Base-by-base conservation (phyloP, 2,797 vertebrate species). In the Ptychobarbus kaznakovi region DNA sequence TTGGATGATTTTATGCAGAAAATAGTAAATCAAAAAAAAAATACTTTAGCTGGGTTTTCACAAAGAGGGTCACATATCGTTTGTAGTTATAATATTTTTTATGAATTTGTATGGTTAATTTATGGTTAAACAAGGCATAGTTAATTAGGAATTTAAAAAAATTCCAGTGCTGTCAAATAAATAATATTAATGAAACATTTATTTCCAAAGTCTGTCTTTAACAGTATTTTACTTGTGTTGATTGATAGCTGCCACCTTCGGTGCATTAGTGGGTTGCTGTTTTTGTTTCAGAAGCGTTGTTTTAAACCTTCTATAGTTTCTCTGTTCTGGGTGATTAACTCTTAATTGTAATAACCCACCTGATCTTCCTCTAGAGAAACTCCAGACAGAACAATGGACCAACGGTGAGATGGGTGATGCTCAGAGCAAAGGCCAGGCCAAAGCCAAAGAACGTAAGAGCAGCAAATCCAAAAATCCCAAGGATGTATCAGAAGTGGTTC, bases 331-430 rank as follows among this genome's bases (percentile, higher is more conserved):
- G 15, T 63, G 42, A 79, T 89, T 79, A 83, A 53, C 20, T 9
- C 83, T 66, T 86, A 85, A 85, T 85, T 11, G 3, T 38, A 83
- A 69, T 58, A 77, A 44, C 69, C 28, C 72, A 2, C 74, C 53
- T 83, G n/a, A 65, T 4, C 58, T 69, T 89, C 78, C n/a, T 89
- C 53, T 94, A 97, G 96, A 90, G 85, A 95, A 95, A 88, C 85
- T 28, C 81, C 74, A 88, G 77, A 80, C 46, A 46, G 68, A 87
- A 20, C 81, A 83, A 44, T 75, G 1, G 63, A 5, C 79, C 88
- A 66, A 28, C 58, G 68, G 38, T 25, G 18, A 87, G 86, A 58
- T 77, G 90, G 86, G 56, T 75, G 72, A 68, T 80, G 73, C 82
- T 56, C 87, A 87, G 22, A 82, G 84, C 83, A 90, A 82, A 85